phyloP scores from a whole-genome alignment of 1,140 invertebrate species.

The Cydia fagiglandana region DNA sequence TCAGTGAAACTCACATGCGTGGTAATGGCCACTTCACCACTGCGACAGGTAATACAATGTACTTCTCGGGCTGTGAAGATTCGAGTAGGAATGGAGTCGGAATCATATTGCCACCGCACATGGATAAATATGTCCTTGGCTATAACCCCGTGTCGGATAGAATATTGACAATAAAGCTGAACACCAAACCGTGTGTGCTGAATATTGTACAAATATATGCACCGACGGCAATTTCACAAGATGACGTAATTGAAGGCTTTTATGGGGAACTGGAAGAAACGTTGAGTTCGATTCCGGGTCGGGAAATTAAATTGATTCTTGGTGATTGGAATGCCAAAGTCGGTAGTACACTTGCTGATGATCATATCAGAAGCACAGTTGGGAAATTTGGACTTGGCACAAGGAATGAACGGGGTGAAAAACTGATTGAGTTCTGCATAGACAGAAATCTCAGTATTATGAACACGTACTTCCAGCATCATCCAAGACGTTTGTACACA shows the following conservation, averaged over 20 bases:
- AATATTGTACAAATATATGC: neutral
- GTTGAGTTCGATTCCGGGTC: neutral
- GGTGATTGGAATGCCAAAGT: constrained; percentile 35
- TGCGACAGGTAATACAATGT: constrained; percentile 1
- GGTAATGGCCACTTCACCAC: constrained; percentile 11
- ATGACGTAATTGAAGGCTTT: constrained; percentile 4
- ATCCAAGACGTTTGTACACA: constrained; percentile 36
- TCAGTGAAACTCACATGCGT: constrained; percentile 1
- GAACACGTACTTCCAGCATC: constrained; percentile 42
- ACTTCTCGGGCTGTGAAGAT: constrained; percentile 7
- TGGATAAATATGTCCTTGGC: constrained; percentile 11
- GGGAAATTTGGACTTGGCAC: constrained; percentile 39
- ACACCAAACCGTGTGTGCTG: neutral
- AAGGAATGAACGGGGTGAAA: constrained; percentile 40
- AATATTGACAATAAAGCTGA: neutral
- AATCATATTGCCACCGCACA: neutral
- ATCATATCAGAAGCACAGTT: constrained; percentile 34
- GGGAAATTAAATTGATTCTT: constrained; percentile 11
- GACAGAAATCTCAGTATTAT: constrained; percentile 34
- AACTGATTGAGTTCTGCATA: constrained; percentile 37
- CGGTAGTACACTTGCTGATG: constrained; percentile 31
- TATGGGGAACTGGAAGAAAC: neutral
- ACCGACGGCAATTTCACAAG: neutral
- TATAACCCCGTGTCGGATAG: constrained; percentile 25
- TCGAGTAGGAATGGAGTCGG: constrained; percentile 25